Evolutionary conservation across 2,888 invertebrate species (phyloP).

Genomic region (Luperina nickerlii): DNA sequence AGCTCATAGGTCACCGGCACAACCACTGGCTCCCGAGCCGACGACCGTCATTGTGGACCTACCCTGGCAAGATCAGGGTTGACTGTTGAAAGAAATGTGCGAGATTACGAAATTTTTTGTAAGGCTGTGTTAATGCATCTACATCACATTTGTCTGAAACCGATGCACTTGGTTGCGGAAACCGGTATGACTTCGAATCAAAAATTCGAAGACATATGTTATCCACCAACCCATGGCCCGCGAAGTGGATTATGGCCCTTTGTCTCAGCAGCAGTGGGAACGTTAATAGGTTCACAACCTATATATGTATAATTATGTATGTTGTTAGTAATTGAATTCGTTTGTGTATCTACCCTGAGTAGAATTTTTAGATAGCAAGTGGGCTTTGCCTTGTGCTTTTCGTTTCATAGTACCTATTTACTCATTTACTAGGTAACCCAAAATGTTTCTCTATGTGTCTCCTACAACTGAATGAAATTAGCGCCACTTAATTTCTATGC

Average conservation of each 20-base stretch:
- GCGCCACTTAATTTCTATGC: slow-evolving; percentile 16
- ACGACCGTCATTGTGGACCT: slow-evolving; percentile 49
- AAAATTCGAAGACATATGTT: not conserved
- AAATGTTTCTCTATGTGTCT: not conserved
- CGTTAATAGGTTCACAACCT: too few relatives aligned
- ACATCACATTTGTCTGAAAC: not conserved
- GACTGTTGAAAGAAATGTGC: slow-evolving; percentile 6
- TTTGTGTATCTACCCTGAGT: not conserved
- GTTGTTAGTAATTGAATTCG: not conserved
- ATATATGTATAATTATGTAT: not conserved
- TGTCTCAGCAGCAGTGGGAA: not conserved
- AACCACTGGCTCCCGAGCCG: slow-evolving; percentile 67
- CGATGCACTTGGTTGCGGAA: not conserved
- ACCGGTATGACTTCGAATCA: not conserved
- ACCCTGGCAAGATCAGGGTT: slow-evolving; percentile 54
- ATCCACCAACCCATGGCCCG: not conserved
- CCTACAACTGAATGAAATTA: slow-evolving; percentile 14
- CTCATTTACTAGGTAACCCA: not conserved
- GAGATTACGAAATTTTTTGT: not conserved
- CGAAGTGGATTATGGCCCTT: not conserved
- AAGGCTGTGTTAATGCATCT: not conserved
- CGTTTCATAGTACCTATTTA: not conserved
- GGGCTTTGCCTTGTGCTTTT: not conserved
- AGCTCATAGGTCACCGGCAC: slow-evolving; percentile 85
- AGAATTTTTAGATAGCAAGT: not conserved